phyloP scores from a whole-genome alignment of 1,140 invertebrate genomes.

The Carcinoscorpius rotundicauda region DNA sequence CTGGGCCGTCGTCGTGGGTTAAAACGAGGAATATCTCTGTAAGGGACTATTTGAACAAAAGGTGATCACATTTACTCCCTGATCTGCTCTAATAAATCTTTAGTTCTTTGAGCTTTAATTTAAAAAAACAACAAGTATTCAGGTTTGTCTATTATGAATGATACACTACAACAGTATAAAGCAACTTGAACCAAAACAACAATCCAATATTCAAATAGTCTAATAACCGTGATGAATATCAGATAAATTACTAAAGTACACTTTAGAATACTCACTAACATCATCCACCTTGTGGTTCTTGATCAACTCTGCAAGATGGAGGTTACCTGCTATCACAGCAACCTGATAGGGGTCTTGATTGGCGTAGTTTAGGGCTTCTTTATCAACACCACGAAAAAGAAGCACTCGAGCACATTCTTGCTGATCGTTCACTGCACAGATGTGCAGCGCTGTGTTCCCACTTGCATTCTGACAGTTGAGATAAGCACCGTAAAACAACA shows the following conservation, averaged over 20 bases:
- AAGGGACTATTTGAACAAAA: conserved; percentile 29
- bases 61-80: too few relatives aligned
- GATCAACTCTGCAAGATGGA: conserved; percentile 88
- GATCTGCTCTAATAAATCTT: too few relatives aligned
- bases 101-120: too few relatives aligned
- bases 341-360: conserved; percentile 96
- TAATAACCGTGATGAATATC: too few relatives aligned
- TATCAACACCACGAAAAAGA: conserved; percentile 86
- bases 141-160: too few relatives aligned
- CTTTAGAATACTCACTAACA: conserved; percentile 37
- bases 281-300: conserved; percentile 81
- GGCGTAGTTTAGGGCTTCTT: conserved; percentile 83
- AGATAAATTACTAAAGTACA: too few relatives aligned
- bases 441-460: conserved; percentile 93
- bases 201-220: too few relatives aligned
- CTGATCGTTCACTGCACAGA: conserved; percentile 95
- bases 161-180: too few relatives aligned
- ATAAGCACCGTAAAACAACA: conserved; percentile 94
- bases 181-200: too few relatives aligned
- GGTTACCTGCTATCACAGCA: conserved; percentile 89
- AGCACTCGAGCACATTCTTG: conserved; percentile 89
- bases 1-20: conserved; percentile 12
- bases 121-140: too few relatives aligned
- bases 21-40: conserved; percentile 15
- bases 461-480: conserved; percentile 88